phyloP scores from a whole-genome alignment of 2,113 vertebrate species.

The Scomber japonicus region DNA sequence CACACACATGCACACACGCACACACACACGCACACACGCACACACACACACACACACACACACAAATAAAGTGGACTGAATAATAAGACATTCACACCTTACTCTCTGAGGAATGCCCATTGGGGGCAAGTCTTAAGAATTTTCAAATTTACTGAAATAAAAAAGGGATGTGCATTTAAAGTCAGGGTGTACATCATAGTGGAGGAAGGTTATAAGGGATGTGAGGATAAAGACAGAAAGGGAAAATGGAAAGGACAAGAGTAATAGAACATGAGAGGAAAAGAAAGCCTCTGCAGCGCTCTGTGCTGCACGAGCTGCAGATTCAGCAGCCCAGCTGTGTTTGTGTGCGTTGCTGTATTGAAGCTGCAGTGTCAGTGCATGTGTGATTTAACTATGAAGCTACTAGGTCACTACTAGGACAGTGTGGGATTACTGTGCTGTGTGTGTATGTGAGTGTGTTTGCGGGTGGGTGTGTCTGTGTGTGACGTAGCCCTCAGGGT shows the following conservation, averaged over 20 bases:
- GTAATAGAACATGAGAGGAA: slow-evolving; percentile 9
- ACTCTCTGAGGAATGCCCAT: slow-evolving; percentile 27
- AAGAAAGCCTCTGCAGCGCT: slow-evolving; percentile 1
- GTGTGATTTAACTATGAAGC: slow-evolving; percentile 35
- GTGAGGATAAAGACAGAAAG: not conserved
- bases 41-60: slow-evolving; percentile 7
- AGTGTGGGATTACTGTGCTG: slow-evolving; percentile 59
- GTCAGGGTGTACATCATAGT: not conserved
- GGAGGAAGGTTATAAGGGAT: not conserved
- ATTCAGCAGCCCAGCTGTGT: slow-evolving; percentile 42
- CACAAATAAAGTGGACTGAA: slow-evolving; percentile 21
- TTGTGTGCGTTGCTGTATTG: slow-evolving; percentile 23
- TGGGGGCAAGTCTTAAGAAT: not conserved
- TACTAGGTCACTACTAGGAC: slow-evolving; percentile 63
- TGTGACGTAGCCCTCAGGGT: slow-evolving; percentile 45
- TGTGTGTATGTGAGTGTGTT: slow-evolving; percentile 8
- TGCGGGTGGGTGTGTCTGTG: slow-evolving; percentile 23
- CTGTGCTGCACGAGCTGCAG: slow-evolving; percentile 35
- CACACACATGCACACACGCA: slow-evolving; percentile 21
- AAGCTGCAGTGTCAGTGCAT: slow-evolving; percentile 33
- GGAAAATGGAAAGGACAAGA: not conserved
- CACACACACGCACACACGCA: slow-evolving; percentile 16
- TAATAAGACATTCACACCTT: slow-evolving; percentile 42
- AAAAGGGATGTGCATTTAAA: not conserved
- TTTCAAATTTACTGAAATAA: not conserved